Evolutionary conservation across 2,888 invertebrate species (phyloP).

Genomic region (Dolomedes plantarius): DNA sequence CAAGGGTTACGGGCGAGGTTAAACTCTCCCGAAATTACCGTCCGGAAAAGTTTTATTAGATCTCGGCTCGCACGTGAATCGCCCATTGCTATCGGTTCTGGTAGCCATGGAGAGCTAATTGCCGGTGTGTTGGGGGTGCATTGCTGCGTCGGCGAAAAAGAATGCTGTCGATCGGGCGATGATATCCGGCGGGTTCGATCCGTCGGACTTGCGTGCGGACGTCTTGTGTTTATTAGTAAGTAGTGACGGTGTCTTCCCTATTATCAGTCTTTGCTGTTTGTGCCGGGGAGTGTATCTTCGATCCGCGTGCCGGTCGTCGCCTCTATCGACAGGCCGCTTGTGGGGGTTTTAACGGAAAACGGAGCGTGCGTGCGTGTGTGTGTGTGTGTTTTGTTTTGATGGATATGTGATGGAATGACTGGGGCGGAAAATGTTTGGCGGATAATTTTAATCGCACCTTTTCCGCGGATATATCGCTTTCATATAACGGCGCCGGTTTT

Average conservation of each 20-base stretch:
- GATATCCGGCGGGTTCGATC: constrained; percentile 46
- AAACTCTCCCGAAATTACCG: constrained; percentile 42
- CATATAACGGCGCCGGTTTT: constrained; percentile 8
- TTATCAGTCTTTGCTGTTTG: constrained; percentile 37
- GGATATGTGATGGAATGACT: constrained; percentile 20
- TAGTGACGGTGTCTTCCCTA: constrained; percentile 34
- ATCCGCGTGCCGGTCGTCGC: constrained; percentile 17
- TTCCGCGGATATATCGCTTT: constrained; percentile 8
- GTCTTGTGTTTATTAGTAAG: constrained; percentile 41
- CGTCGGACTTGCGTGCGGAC: constrained; percentile 52
- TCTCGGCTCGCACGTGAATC: constrained; percentile 54
- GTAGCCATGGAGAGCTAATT: constrained; percentile 58
- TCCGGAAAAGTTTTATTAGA: constrained; percentile 47
- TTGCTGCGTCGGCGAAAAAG: constrained; percentile 22
- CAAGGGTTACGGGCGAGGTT: constrained; percentile 61
- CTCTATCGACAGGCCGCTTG: constrained; percentile 53
- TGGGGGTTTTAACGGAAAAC: constrained; percentile 56
- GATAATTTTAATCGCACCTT: neutral
- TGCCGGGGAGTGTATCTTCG: constrained; percentile 24
- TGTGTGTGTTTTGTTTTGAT: constrained; percentile 55
- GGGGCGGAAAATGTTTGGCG: neutral
- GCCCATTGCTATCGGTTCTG: constrained; percentile 58
- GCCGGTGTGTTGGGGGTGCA: constrained; percentile 30
- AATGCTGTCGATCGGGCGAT: constrained; percentile 44
- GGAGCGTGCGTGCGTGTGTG: too few species aligned